Percentiles rank a stretch among this genome's conserved stretches.
These are phyloP conservation scores for Morpho deidamia DNA, from an alignment of 2,888 invertebrate species.

Conservation along the genomic window DNA sequence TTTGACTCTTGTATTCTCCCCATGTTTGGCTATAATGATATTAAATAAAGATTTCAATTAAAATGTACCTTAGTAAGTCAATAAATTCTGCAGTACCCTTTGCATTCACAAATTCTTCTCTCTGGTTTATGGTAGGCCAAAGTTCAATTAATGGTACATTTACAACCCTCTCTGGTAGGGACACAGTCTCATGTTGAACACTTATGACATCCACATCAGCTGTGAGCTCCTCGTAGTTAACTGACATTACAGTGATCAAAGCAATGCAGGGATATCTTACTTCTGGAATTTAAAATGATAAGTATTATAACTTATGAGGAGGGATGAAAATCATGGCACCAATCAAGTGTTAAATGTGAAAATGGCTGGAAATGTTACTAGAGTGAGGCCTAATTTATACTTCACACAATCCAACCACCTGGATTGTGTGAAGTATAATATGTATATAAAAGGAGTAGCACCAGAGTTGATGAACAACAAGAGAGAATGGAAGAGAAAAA, in stretches of 20 bases:
- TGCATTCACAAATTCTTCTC: conserved; percentile 76
- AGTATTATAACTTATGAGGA: not conserved
- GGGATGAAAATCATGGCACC: too few relatives aligned
- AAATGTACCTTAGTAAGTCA: conserved; percentile 73
- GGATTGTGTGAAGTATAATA: too few relatives aligned
- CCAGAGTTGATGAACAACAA: too few relatives aligned
- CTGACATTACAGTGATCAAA: conserved; percentile 75
- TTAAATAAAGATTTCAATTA: not conserved
- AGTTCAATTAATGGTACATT: conserved; percentile 79
- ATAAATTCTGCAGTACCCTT: conserved; percentile 80
- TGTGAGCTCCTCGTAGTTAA: conserved; percentile 73
- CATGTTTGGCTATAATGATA: too few relatives aligned
- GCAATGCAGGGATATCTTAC: conserved; percentile 82
- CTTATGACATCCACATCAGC: conserved; percentile 80
- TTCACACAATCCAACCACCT: too few relatives aligned
- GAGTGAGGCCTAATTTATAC: too few relatives aligned
- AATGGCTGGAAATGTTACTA: too few relatives aligned
- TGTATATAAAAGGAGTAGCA: too few relatives aligned
- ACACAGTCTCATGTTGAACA: conserved; percentile 81
- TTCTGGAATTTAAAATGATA: conserved; percentile 41
- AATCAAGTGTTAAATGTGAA: too few relatives aligned
- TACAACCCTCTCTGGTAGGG: conserved; percentile 78
- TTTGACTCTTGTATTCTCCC: too few relatives aligned
- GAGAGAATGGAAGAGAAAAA: too few relatives aligned
- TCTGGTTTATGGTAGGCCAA: conserved; percentile 81